Evolutionary conservation across 2,888 invertebrate species (phyloP).

Genomic region (Entomobrya multifasciata): DNA sequence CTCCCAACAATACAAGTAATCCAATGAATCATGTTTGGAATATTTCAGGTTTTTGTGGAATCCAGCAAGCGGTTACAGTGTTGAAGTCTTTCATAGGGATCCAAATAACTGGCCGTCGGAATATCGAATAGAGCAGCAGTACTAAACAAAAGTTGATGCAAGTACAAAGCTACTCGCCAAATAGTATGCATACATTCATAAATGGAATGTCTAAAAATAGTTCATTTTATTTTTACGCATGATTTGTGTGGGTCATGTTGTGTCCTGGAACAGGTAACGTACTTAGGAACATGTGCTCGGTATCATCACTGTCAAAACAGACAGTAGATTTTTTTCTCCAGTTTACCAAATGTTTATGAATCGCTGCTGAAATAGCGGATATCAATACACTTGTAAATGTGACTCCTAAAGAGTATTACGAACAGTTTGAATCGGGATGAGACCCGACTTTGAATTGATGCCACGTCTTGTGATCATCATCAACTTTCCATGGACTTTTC

Average conservation of each 20-base stretch:
- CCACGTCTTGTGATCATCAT: conserved; percentile 4
- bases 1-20: no score
- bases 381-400: conserved; percentile 9
- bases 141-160: not conserved
- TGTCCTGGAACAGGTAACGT: not conserved
- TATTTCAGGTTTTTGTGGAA: not conserved
- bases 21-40: no score
- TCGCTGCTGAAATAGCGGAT: conserved; percentile 31
- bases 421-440: conserved; percentile 17
- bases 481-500: conserved; percentile 4
- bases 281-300: not conserved
- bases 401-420: not conserved
- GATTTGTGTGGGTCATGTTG: conserved; percentile 3
- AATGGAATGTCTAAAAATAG: no score
- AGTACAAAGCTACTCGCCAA: not conserved
- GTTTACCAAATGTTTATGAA: conserved; percentile 3
- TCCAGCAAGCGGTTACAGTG: not conserved
- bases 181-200: not conserved
- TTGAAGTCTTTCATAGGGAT: not conserved
- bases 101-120: not conserved
- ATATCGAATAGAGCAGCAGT: not conserved
- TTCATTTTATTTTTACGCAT: conserved; percentile 7
- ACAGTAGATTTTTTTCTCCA: not conserved
- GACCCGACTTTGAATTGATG: not conserved
- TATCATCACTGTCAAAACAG: not conserved